Conservation (phyloP, 2,888 invertebrate genomes). For the Conchocele bisecta region DNA sequence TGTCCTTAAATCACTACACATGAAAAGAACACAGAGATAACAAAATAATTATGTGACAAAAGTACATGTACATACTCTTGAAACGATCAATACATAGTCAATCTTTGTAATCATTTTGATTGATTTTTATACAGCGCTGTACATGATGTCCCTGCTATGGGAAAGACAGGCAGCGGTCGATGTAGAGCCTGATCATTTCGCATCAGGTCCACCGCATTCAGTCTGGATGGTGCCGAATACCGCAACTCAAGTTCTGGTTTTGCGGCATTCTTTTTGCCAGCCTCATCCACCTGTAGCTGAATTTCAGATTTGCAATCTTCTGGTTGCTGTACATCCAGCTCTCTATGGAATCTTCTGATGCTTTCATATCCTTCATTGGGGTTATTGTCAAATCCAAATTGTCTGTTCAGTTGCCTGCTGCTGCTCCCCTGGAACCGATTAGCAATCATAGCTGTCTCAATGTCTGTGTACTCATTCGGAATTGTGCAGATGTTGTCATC, state of each 20-base stretch:
- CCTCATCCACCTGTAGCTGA: not conserved
- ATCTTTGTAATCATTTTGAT: too few relatives aligned
- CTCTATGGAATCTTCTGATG: too few relatives aligned
- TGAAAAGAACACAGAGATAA: too few relatives aligned
- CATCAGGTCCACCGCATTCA: conserved; percentile 40
- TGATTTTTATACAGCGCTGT: too few relatives aligned
- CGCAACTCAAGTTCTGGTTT: conserved; percentile 30
- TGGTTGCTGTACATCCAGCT: not conserved
- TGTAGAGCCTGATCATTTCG: conserved; percentile 13
- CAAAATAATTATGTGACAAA: too few relatives aligned
- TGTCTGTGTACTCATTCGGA: conserved; percentile 49
- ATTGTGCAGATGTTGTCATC: conserved; percentile 20
- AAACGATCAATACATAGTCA: too few relatives aligned
- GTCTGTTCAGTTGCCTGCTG: conserved; percentile 21
- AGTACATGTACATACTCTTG: too few relatives aligned
- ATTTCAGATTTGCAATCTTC: not conserved
- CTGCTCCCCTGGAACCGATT: conserved; percentile 23
- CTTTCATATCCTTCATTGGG: too few relatives aligned
- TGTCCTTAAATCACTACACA: too few relatives aligned
- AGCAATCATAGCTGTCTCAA: conserved; percentile 35
- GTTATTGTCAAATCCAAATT: conserved; percentile 25
- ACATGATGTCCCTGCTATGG: too few relatives aligned
- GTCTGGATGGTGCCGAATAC: conserved; percentile 56
- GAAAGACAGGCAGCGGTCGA: conserved; percentile 56
- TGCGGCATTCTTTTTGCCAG: not conserved